Base-by-base conservation (phyloP, 2,888 invertebrate species). In the Kuschelorhynchus macadamiae region DNA sequence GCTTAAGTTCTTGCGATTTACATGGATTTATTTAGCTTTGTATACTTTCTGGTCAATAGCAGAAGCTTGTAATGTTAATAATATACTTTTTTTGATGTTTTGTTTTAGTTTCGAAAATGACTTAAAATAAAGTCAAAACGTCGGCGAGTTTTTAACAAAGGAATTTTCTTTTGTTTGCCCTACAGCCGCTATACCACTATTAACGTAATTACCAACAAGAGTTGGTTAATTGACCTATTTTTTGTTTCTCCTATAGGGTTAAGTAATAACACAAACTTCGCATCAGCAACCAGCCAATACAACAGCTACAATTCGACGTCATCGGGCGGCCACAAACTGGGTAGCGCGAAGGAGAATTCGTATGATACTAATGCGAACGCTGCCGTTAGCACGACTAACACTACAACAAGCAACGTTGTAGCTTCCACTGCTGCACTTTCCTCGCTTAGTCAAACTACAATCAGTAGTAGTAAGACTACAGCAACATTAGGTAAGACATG, bases 401-500 rank as follows among this genome's bases (percentile, higher is more conserved):
- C 81, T 12, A 78, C 81, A 20, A 78, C 82, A 16, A 77, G 80
- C 39, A 79, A 79, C 5, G 80, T 77, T 47, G 80, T 78, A 69
- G 75, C 78, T 33, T 75, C 81, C 4, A 71, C 80, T 32, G 68
- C 81, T 5, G 73, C 79, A 2, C 53, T 75, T 33, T 72, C 76
- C 14, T 64, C 76, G 14, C 65, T 82, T 20, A 78, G 79, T 25
- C 81, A 81, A 59, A 81, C 82, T 14, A 81, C 81, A 25, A 50
- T 5, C 12, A 77, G 81, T 21, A 80, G 79, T 25, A 82, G 81
- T 49, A 85, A 85, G 78, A 80, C 83, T 4, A 82, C 82, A n/a
- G 82, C 85, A 12, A 81, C 85, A 9, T 74, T 85, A 80, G 78
- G 84, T 85, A 78, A 80, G 81, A 25, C 25, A 25, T 25, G 7